These are phyloP conservation scores for Synergus gifuensis DNA, from an alignment of 2,888 invertebrate species.

Conservation along the genomic window DNA sequence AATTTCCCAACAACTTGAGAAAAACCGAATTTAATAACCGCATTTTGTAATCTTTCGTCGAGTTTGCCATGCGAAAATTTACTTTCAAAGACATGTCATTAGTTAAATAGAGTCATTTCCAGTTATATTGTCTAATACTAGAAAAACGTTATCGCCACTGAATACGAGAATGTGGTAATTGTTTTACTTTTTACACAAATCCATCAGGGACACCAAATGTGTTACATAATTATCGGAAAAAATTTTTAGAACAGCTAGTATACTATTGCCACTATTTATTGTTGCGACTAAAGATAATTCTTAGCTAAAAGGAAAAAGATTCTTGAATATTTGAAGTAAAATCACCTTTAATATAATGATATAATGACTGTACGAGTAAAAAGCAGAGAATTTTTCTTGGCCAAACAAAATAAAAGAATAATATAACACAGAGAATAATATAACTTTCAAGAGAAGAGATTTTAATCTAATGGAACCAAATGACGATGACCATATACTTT, in stretches of 20 bases:
- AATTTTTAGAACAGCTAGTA: neutral
- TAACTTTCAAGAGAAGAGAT: neutral
- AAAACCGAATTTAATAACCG: neutral
- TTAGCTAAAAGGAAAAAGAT: neutral
- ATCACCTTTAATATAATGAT: neutral
- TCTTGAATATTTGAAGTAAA: neutral
- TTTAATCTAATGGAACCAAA: neutral
- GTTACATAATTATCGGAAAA: neutral
- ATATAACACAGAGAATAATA: neutral
- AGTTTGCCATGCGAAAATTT: conserved; percentile 18
- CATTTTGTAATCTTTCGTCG: neutral
- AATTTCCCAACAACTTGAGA: neutral
- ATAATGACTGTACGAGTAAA: neutral
- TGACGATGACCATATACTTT: neutral
- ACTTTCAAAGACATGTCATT: neutral
- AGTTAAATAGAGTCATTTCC: conserved; percentile 20
- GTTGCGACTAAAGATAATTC: neutral
- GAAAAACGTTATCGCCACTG: neutral
- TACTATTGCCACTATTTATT: neutral
- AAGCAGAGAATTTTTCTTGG: neutral
- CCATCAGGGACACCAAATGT: neutral
- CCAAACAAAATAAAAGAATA: neutral
- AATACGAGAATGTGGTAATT: conserved; percentile 22
- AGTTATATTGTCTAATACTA: neutral
- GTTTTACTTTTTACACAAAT: neutral